phyloP scores from a whole-genome alignment of 2,797 vertebrate genomes.

The Aeoliscus strigatus region DNA sequence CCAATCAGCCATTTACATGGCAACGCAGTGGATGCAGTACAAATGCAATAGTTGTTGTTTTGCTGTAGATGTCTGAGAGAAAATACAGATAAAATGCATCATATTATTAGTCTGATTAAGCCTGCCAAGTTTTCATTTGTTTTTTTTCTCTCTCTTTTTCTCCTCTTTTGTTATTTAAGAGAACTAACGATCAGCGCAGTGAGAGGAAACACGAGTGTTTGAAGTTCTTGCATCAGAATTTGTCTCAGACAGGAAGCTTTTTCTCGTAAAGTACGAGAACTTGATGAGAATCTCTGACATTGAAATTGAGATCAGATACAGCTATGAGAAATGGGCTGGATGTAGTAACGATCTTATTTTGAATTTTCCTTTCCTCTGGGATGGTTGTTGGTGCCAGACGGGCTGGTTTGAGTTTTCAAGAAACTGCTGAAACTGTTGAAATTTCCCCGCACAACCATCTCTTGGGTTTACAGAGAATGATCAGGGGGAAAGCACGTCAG shows the following conservation, averaged over 20 bases:
- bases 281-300: not conserved
- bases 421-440: not conserved
- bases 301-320: not conserved
- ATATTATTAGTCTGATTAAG: no score
- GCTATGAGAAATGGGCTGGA: not conserved
- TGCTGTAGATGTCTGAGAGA: no score
- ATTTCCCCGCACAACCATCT: conserved; percentile 1
- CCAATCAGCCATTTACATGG: no score
- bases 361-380: not conserved
- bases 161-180: not conserved
- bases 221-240: no score
- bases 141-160: no score
- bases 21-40: no score
- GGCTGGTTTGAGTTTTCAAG: not conserved
- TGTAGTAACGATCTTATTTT: not conserved
- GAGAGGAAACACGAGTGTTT: no score
- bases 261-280: not conserved
- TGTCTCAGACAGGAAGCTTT: not conserved
- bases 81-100: no score
- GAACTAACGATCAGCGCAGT: not conserved
- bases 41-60: no score
- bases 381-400: not conserved
- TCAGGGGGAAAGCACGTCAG: not conserved
- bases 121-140: no score
- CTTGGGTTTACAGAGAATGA: not conserved